A percentile compares a stretch with the other conserved stretches of the same genome.
phyloP scores from a whole-genome alignment of 2,797 vertebrate genomes.

The Melanotaenia parkinsoni region DNA sequence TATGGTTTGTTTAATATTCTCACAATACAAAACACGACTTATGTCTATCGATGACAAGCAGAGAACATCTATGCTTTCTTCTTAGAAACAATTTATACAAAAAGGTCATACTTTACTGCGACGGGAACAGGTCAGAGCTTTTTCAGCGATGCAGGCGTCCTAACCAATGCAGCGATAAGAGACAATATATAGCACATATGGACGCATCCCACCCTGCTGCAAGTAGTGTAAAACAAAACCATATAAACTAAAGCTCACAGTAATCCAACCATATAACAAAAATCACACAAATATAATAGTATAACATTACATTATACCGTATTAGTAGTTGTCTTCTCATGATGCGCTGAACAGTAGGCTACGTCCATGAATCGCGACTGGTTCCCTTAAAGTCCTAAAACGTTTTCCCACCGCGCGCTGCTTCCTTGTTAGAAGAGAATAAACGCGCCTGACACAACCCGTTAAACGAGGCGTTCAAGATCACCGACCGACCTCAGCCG shows the following conservation, averaged over 20 bases:
- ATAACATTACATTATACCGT: constrained; percentile 56
- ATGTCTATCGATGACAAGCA: background rate
- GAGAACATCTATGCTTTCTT: background rate
- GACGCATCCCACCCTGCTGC: constrained; percentile 51
- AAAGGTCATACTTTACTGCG: constrained; percentile 32
- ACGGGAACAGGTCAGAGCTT: constrained; percentile 45
- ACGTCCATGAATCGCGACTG: constrained; percentile 51
- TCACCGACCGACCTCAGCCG: constrained; percentile 11
- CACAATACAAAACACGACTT: constrained; percentile 17
- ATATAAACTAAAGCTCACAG: background rate
- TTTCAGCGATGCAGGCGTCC: constrained; percentile 59
- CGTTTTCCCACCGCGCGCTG: constrained; percentile 45
- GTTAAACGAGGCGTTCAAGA: constrained; percentile 39
- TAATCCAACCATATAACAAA: background rate
- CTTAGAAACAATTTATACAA: constrained; percentile 9
- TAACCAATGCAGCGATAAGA: constrained; percentile 48
- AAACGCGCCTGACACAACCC: constrained; percentile 38
- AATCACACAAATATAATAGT: background rate
- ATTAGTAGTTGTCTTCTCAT: constrained; percentile 56
- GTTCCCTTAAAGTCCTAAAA: constrained; percentile 36
- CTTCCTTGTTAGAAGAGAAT: constrained; percentile 26
- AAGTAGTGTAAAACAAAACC: constrained; percentile 25
- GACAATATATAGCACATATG: constrained; percentile 35
- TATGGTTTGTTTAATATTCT: constrained; percentile 9
- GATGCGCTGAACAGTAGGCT: constrained; percentile 33